Evolutionary conservation across 2,113 vertebrate genomes (phyloP), one percentile per base, ranked within the genome.

Genomic region (Mirza zaza): DNA sequence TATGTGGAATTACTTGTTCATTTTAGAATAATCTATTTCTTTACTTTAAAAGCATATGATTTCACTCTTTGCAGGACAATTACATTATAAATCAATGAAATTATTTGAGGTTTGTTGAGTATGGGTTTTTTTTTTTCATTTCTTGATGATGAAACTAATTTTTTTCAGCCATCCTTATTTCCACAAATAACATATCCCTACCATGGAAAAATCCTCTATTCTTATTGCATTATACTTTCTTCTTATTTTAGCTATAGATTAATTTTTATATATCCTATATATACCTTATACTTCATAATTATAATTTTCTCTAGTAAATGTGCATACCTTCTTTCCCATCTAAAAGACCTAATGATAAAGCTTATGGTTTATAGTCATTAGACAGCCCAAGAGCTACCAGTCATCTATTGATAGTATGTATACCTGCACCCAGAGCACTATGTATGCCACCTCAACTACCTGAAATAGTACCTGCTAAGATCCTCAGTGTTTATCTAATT

Each of bases 11-110:
- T 94, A 76, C 39, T 84, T 96, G 17, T 29, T 25, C 20, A 12
- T 48, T 36, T 76, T n/a, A 88, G 76, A 95, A 97, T 92, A 90
- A 68, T 87, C 50, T 61, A 84, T 83, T 63, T 36, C 12, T 63
- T 88, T 50, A 75, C 68, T 92, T 97, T 92, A 32, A 84, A 96
- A 80, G 65, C n/a, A 77, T 70, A 90, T 80, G 65, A 87, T 86
- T 94, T 83, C 34, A 90, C 4, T 42, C 73, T 82, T 77, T 45
- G 59, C 10, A 87, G 50, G 84, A 87, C 6, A 67, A 63, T 55
- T n/a, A 32, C 27, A 59, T 68, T 61, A 68, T 77, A 45, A 91
- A 77, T 77, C 39, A 86, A 61, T 75, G 87, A 68, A 36, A 32
- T 50, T 9, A 88, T 29, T 76, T 82, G 52, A 65, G 27, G 4